Evolutionary conservation across 2,888 invertebrate genomes (phyloP), one percentile per base, ranked within the genome.

Genomic region (Papilio protenor): DNA sequence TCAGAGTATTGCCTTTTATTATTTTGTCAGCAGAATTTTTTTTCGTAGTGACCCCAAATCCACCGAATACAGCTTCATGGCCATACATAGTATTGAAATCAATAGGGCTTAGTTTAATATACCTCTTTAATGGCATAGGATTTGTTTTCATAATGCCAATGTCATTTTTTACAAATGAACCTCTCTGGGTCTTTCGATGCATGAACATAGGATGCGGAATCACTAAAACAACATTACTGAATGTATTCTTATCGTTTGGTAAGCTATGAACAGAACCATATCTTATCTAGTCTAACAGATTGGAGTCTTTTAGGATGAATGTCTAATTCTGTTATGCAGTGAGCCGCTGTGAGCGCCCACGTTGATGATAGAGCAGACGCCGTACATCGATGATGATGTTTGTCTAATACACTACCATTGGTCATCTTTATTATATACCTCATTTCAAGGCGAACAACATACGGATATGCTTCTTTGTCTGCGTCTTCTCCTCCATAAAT

Each of bases 341-440:
- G 77, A 5, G 73, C 77, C 8, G 77, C 69, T 18, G 77, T 73
- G 21, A 73, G 2, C 12, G 47, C 45, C 77, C 77, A 77, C 57
- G 57, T 73, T 47, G 73, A 14, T 8, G 77, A 73, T 6, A 77
- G 27, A 11, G 77, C 77, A 12, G 73, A 57, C 23, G 45, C 77
- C 16, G 73, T 73, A 47, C 77, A 77, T 12, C n/a, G 0, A 27
- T 77, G 77, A 1, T 23, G 0, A 16, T 73, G 55, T 3, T 57
- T 49, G 47, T 45, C 57, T 4, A 45, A 5, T n/a, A 45, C 16
- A 21, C 64, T 72, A 33, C 52, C 72, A 23, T 66, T 64, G 14
- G 47, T 23, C n/a, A 55, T 11, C 21, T 66, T 73, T 8, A 0
- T 52, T 2, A 2, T 59, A 14, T 21, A 18, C 23, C 45, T 57